Conservation (phyloP, 2,797 vertebrate genomes). For the Galago senegalensis region DNA sequence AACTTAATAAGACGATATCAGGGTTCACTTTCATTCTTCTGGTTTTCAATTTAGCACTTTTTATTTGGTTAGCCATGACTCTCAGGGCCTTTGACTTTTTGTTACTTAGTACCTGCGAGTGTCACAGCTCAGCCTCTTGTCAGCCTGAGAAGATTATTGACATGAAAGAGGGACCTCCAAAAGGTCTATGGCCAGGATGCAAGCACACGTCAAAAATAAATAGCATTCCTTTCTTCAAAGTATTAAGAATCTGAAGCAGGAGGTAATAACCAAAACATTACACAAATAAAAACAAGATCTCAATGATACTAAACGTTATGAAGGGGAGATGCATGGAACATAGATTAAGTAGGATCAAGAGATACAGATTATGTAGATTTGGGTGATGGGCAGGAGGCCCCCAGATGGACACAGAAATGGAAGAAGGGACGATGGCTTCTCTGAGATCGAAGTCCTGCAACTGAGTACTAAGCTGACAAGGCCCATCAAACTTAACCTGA, state of each 20-base stretch:
- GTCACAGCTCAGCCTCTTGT: not conserved
- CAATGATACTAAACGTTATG: not conserved
- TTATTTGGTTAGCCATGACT: not conserved
- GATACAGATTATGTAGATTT: not conserved
- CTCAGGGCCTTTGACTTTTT: not conserved
- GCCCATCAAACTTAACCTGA: not conserved
- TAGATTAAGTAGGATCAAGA: not conserved
- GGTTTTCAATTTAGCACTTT: constrained; percentile 5
- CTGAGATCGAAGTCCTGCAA: not conserved
- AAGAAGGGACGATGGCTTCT: not conserved
- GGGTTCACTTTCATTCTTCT: constrained; percentile 37
- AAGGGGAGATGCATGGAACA: not conserved
- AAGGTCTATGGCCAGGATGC: not conserved
- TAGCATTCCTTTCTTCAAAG: not conserved
- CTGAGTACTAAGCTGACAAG: not conserved
- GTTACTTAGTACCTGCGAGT: constrained; percentile 20
- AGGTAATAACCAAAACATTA: not conserved
- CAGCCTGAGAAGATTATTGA: not conserved
- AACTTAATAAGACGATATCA: not conserved
- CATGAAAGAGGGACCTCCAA: not conserved
- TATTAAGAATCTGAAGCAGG: not conserved
- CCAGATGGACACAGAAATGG: not conserved
- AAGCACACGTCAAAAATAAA: not conserved
- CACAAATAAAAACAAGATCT: not conserved
- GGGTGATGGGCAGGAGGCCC: not conserved